Conservation (phyloP, 2,888 invertebrate genomes). For the Plebejus melissa region DNA sequence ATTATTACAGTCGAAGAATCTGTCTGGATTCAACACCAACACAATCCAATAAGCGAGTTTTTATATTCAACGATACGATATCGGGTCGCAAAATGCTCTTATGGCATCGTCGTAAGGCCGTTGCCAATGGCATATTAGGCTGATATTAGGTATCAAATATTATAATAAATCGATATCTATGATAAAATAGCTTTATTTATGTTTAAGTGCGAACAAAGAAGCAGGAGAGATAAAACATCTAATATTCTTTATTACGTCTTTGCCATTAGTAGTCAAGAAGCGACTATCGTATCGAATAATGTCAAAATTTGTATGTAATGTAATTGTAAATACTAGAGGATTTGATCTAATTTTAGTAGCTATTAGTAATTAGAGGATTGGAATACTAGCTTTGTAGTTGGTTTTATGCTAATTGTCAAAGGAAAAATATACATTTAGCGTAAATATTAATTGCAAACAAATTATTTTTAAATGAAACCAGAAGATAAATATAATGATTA, state of each 20-base stretch:
- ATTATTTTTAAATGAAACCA: constrained; percentile 32
- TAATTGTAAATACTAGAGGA: not conserved
- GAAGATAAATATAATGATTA: constrained; percentile 37
- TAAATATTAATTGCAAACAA: not conserved
- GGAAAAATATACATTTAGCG: not conserved
- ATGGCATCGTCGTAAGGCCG: too few species aligned
- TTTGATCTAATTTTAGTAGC: not conserved
- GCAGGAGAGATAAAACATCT: not conserved
- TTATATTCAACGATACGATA: not conserved
- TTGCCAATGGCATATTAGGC: not conserved
- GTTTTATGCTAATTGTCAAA: not conserved
- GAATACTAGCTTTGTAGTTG: not conserved
- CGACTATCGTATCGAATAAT: not conserved
- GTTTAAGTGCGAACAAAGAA: not conserved
- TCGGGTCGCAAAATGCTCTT: not conserved
- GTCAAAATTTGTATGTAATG: not conserved
- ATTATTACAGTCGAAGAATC: not conserved
- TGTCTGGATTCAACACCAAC: not conserved
- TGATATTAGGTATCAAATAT: too few species aligned
- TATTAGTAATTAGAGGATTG: not conserved
- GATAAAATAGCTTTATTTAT: too few species aligned
- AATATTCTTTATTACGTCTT: not conserved
- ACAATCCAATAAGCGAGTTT: not conserved
- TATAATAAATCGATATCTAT: not conserved
- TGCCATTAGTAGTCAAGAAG: not conserved